phyloP scores from a whole-genome alignment of 2,113 vertebrate genomes.

The Ammodytes marinus region DNA sequence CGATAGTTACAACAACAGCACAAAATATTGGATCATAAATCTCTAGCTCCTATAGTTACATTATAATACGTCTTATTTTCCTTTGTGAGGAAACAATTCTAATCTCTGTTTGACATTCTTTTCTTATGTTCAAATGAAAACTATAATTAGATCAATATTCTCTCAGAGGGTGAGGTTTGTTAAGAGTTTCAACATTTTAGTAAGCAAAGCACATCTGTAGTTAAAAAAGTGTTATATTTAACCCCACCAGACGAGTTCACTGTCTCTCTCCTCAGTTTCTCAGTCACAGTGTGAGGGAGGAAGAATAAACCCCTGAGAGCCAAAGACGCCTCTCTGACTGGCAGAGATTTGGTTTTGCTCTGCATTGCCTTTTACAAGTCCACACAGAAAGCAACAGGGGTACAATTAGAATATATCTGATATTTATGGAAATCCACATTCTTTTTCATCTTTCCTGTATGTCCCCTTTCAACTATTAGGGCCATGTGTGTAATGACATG shows the following conservation, averaged over 20 bases:
- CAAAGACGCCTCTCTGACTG: background rate
- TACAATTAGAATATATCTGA: slow-evolving; percentile 53
- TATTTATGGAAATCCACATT: slow-evolving; percentile 18
- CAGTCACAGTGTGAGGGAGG: background rate
- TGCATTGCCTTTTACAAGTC: background rate
- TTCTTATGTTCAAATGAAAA: background rate
- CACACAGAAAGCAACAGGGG: slow-evolving; percentile 12
- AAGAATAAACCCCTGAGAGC: slow-evolving; percentile 1
- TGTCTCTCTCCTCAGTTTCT: background rate
- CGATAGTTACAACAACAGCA: background rate
- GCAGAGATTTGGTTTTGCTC: background rate
- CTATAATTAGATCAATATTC: background rate
- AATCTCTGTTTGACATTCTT: background rate
- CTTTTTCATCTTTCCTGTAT: slow-evolving; percentile 25
- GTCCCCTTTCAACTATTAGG: slow-evolving; percentile 20
- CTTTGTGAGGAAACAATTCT: background rate
- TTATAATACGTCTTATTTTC: background rate
- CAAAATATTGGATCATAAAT: background rate
- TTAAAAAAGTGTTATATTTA: background rate
- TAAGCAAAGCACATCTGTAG: background rate
- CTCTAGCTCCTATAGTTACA: background rate
- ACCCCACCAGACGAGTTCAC: background rate
- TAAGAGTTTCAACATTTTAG: background rate
- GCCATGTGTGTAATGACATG: slow-evolving; percentile 32
- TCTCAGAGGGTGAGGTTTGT: background rate